Evolutionary conservation across 1,140 invertebrate species (phyloP), one percentile per base, ranked within the genome.

Genomic region (Psilanteris sp.): DNA sequence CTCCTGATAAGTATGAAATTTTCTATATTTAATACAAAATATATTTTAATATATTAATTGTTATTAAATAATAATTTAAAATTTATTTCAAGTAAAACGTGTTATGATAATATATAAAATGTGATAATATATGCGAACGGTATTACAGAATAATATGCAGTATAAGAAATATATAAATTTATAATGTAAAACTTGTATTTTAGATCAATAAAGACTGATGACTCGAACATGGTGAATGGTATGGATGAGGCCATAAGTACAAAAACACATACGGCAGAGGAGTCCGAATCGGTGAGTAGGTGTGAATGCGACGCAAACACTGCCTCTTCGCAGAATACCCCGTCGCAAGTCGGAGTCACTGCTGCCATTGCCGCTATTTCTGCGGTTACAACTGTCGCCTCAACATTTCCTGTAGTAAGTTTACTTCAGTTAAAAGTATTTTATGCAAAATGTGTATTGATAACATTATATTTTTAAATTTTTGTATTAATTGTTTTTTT

Each of bases 1-100:
- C 90, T 80, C 91, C 91, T 72, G 90, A 91, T 85, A 91, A 91
- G 90, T 91, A 88, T 87, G 90, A n/a, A n/a, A n/a, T n/a, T n/a
- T n/a, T n/a, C n/a, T n/a, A n/a, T n/a, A n/a, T n/a, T n/a, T n/a
- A n/a, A n/a, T n/a, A n/a, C n/a, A n/a, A n/a, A n/a, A n/a, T 26
- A 5, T 7, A 26, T 26, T 26, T 26, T 26, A 3, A 29, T 46
- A 16, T 16, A 43, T 26, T 24, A n/a, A n/a, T n/a, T n/a, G n/a
- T n/a, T n/a, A n/a, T n/a, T n/a, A n/a, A n/a, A n/a, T n/a, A n/a
- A n/a, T n/a, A n/a, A n/a, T n/a, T n/a, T n/a, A n/a, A n/a, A n/a
- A n/a, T n/a, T n/a, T n/a, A n/a, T n/a, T n/a, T n/a, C n/a, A n/a
- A n/a, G n/a, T n/a, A n/a, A n/a, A n/a, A n/a, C n/a, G n/a, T n/a